Evolutionary conservation across 2,113 vertebrate species (phyloP).

Genomic region (Aythya baeri): DNA sequence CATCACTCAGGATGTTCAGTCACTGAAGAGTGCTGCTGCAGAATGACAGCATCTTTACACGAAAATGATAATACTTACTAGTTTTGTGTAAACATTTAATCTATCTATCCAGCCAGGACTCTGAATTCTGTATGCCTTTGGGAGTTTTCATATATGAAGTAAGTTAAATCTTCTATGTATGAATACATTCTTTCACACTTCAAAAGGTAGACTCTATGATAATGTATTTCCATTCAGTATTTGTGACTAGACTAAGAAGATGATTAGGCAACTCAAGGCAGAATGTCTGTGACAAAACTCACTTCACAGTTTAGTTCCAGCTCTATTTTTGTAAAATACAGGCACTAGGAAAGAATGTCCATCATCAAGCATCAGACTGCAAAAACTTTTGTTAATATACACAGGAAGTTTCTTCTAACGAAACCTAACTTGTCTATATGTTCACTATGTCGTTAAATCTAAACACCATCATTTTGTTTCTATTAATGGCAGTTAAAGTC

Average conservation of each 20-base stretch:
- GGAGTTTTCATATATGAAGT: neutral
- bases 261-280: neutral
- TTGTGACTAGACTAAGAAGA: neutral
- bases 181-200: neutral
- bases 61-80: neutral
- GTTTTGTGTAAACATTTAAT: slow-evolving; percentile 36
- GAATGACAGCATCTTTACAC: slow-evolving; percentile 23
- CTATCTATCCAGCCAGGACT: neutral
- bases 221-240: neutral
- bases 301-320: neutral
- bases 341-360: neutral
- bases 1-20: slow-evolving; percentile 11
- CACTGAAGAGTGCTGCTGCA: neutral
- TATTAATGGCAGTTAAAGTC: neutral
- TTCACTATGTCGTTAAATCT: neutral
- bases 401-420: neutral
- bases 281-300: neutral
- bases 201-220: neutral
- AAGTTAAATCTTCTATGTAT: neutral
- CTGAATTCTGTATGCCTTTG: neutral
- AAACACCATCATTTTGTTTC: neutral
- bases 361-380: neutral
- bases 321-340: neutral
- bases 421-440: neutral
- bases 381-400: neutral